Evolutionary conservation across 1,140 invertebrate species (phyloP), one percentile per base, ranked within the genome.

Genomic region (Cryptotermes secundus): DNA sequence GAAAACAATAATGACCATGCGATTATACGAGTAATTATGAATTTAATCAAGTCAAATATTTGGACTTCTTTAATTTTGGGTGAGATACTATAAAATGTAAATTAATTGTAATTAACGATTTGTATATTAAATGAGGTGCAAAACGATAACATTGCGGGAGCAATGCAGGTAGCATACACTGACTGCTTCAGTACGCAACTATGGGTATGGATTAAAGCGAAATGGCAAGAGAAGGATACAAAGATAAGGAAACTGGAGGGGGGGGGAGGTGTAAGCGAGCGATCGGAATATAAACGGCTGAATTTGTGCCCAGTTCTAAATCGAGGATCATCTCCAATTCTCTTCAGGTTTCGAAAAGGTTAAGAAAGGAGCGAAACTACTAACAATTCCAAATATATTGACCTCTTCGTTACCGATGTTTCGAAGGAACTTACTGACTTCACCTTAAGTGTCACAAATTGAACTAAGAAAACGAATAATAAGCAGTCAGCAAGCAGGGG

Each of bases 221-320:
- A 22, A 59, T 19, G 53, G 38, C n/a, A 42, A 19, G 1, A 22
- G 1, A 0, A 49, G 26, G 59, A 12, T 72, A 72, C n/a, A 31
- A 2, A 72, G 53, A 59, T 59, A 59, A 59, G 16, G 53, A 59
- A 12, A 31, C 59, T 31, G 9, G n/a, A n/a, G n/a, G n/a, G 0
- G 26, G 59, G 7, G 59, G 59, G 9, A n/a, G 35, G 80, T 81
- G 34, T 26, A 81, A 81, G 80, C 42, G 35, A 38, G 80, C 12
- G 80, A 35, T 81, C 80, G 1, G 80, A 81, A 81, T 81, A 35
- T 24, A 81, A 81, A 81, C 42, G 80, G 80, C 80, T 35, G 42
- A 81, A 81, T 81, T 81, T 81, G 80, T 36, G 80, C 34, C 80
- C 80, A 26, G 80, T 81, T 81, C 80, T 35, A 81, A 81, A 81